Conservation (phyloP, 2,888 invertebrate genomes). For the Tachystola acroxantha region DNA sequence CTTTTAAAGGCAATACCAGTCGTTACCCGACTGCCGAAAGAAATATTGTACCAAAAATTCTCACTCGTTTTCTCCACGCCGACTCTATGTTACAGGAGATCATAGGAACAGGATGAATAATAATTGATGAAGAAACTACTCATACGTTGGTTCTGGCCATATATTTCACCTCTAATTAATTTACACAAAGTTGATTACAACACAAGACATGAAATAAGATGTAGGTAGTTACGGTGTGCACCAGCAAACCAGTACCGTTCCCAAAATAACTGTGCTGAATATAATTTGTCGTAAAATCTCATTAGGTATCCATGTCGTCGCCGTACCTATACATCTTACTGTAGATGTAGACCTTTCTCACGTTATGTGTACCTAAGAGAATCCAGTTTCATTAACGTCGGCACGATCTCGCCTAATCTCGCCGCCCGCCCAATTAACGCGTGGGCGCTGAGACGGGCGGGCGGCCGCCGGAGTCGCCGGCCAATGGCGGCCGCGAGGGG, state of each 20-base stretch:
- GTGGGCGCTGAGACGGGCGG: constrained; percentile 68
- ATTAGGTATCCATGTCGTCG: too few species aligned
- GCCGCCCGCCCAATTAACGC: constrained; percentile 75
- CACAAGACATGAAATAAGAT: not conserved
- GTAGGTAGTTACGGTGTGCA: not conserved
- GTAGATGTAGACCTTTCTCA: not conserved
- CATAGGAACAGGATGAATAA: too few species aligned
- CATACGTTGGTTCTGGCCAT: too few species aligned
- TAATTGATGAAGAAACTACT: too few species aligned
- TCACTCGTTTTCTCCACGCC: too few species aligned
- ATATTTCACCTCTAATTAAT: not conserved
- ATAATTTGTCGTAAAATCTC: too few species aligned
- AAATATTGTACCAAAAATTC: too few species aligned
- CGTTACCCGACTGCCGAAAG: too few species aligned
- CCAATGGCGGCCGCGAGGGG: constrained; percentile 75
- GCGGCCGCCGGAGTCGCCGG: constrained; percentile 55
- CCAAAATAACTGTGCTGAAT: too few species aligned
- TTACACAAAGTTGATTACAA: not conserved
- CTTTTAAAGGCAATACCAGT: constrained; percentile 35
- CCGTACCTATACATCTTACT: too few species aligned
- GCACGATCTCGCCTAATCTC: constrained; percentile 49
- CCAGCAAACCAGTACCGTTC: not conserved
- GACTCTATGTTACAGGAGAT: not conserved
- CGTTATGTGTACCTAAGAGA: constrained; percentile 32
- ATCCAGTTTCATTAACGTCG: constrained; percentile 62